Percentiles rank a stretch among this genome's conserved stretches.
These are phyloP conservation scores for Amphiprion percula DNA, from an alignment of 2,113 vertebrate species.

Conservation along the genomic window DNA sequence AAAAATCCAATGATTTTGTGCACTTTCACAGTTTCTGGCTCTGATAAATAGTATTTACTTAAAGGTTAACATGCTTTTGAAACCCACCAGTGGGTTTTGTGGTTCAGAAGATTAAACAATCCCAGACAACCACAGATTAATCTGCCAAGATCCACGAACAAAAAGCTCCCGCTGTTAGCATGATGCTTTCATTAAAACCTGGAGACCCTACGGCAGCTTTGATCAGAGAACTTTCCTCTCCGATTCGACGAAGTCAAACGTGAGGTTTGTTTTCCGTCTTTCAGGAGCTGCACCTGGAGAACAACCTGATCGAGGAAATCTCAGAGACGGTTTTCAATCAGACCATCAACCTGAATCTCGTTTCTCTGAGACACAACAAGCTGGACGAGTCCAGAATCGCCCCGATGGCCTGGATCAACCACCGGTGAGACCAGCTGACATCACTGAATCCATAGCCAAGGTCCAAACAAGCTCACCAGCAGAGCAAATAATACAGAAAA, in stretches of 20 bases:
- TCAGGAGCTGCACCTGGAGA: slow-evolving; percentile 95
- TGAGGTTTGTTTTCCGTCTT: slow-evolving; percentile 12
- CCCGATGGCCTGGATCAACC: slow-evolving; percentile 94
- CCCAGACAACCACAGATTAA: slow-evolving; percentile 21
- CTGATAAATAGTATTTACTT: too few species aligned
- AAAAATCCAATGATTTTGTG: too few species aligned
- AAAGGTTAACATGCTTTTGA: too few species aligned
- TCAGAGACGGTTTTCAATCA: slow-evolving; percentile 92
- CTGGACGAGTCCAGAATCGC: slow-evolving; percentile 94
- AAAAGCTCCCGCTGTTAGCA: slow-evolving; percentile 7
- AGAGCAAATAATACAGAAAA: too few species aligned
- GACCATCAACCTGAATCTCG: slow-evolving; percentile 89
- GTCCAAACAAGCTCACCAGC: too few species aligned
- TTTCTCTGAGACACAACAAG: slow-evolving; percentile 92
- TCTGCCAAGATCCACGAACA: slow-evolving; percentile 29
- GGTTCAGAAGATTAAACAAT: background rate
- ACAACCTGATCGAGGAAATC: slow-evolving; percentile 97
- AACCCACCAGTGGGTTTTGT: too few species aligned
- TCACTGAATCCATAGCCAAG: too few species aligned
- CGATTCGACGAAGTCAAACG: background rate
- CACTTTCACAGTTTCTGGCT: too few species aligned
- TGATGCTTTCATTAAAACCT: background rate
- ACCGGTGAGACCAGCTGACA: slow-evolving; percentile 82
- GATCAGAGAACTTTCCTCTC: background rate
- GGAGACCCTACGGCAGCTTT: background rate